These are phyloP conservation scores for Eptatretus atami DNA, from an alignment of 2,797 vertebrate species.

Conservation along the genomic window DNA sequence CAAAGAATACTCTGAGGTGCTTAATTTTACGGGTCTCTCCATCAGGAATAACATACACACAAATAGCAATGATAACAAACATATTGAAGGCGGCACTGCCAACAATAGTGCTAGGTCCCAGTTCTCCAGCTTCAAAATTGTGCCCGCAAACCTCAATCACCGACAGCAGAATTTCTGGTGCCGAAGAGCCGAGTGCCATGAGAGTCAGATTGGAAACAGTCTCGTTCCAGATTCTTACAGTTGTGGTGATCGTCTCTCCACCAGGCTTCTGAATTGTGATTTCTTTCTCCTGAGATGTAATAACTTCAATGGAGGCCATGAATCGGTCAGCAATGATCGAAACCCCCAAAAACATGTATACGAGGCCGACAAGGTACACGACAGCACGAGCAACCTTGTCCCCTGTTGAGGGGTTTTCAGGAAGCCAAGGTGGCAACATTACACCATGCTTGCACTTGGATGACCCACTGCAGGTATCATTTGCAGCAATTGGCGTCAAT, in stretches of 20 bases:
- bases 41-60: constrained; percentile 65
- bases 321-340: constrained; percentile 88
- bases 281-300: constrained; percentile 65
- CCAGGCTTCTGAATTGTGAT: constrained; percentile 70
- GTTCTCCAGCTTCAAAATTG: constrained; percentile 41
- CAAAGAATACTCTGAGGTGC: constrained; percentile 67
- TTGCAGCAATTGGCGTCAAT: no score
- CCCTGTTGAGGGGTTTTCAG: constrained; percentile 31
- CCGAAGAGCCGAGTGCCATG: constrained; percentile 79
- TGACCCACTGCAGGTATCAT: constrained; percentile 20
- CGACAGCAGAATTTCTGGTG: constrained; percentile 68
- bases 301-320: constrained; percentile 94
- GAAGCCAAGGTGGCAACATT: constrained; percentile 53
- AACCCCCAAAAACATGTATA: constrained; percentile 83
- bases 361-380: constrained; percentile 56
- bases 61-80: constrained; percentile 91
- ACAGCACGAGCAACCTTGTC: constrained; percentile 67
- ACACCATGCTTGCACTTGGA: constrained; percentile 43
- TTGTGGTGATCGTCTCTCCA: constrained; percentile 51
- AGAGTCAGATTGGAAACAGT: constrained; percentile 81
- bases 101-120: constrained; percentile 83
- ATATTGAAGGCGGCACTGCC: constrained; percentile 92
- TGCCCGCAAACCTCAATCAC: constrained; percentile 89
- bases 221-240: constrained; percentile 76
- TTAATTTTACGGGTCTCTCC: constrained; percentile 65